Percentiles rank a stretch among this genome's conserved stretches.
phyloP scores from a whole-genome alignment of 2,113 vertebrate genomes.

The Megaceryle maxima region DNA sequence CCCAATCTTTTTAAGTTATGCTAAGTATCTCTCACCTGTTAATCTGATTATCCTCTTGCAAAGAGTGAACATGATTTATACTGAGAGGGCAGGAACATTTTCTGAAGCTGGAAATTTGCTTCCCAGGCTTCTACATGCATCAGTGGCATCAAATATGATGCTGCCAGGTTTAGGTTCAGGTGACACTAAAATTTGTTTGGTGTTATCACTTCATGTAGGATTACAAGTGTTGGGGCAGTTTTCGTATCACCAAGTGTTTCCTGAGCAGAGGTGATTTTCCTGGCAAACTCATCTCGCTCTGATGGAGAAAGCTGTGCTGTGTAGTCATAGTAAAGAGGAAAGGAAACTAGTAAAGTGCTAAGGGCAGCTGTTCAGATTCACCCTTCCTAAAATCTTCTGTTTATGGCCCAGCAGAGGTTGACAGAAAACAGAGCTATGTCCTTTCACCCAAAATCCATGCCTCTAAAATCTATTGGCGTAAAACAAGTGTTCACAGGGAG shows the following conservation, averaged over 20 bases:
- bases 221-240: neutral
- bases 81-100: neutral
- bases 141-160: neutral
- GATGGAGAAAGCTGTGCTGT: neutral
- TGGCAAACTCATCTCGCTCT: neutral
- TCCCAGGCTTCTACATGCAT: neutral
- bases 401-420: neutral
- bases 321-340: neutral
- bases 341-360: neutral
- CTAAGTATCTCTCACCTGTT: constrained; percentile 14
- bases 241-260: neutral
- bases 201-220: neutral
- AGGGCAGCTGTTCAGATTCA: neutral
- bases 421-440: neutral
- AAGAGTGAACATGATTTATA: neutral
- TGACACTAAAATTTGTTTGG: neutral
- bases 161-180: neutral
- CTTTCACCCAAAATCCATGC: neutral
- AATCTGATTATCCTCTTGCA: neutral
- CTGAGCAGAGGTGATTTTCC: neutral
- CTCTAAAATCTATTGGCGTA: neutral
- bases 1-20: constrained; percentile 12
- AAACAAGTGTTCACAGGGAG: neutral
- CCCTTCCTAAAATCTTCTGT: neutral
- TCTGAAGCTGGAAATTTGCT: neutral